Evolutionary conservation across 1,140 invertebrate genomes (phyloP), one percentile per base, ranked within the genome.

Genomic region (Eurosta solidaginis): DNA sequence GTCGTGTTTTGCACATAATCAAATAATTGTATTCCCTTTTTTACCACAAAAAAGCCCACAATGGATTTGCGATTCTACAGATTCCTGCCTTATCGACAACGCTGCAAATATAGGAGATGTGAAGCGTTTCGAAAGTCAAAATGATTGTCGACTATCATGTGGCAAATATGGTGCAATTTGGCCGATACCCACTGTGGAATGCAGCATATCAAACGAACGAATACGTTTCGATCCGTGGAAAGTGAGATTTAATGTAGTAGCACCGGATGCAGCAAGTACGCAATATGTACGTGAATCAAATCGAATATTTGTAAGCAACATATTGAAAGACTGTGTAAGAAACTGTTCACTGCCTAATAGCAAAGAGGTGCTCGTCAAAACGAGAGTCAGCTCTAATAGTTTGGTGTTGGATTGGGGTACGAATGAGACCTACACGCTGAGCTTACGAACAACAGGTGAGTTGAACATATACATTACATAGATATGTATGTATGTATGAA

Each of bases 161-260:
- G 92, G 92, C 9, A 85, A 88, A 49, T 91, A 90, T 81, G 92
- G 92, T 0, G 89, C 91, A 1, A 88, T 95, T 17, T 95, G 93
- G 94, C 94, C 93, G 0, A 86, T 90, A 80, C 93, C 93, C 5
- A 93, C 92, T 0, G 90, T 86, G 3, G 84, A 83, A 0, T 89
- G 86, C 10, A 82, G 33, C 12, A 80, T 92, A 0, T 88, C 89
- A 17, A 86, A 85, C 20, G 86, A 89, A 14, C 88, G 90, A 0
- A 84, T 91, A 2, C 84, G 87, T 73, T 90, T 92, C 78, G 89
- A 91, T 85, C 91, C 91, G 0, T 89, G 88, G 82, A 88, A 88
- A 81, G 82, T 91, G 36, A 89, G 89, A 12, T 92, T 91, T 79
- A 89, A 91, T 82, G 83, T 91, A 17, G 86, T 88, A 63, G 88